Conservation (phyloP, 2,888 invertebrate species). For the Melanchra persicariae region DNA sequence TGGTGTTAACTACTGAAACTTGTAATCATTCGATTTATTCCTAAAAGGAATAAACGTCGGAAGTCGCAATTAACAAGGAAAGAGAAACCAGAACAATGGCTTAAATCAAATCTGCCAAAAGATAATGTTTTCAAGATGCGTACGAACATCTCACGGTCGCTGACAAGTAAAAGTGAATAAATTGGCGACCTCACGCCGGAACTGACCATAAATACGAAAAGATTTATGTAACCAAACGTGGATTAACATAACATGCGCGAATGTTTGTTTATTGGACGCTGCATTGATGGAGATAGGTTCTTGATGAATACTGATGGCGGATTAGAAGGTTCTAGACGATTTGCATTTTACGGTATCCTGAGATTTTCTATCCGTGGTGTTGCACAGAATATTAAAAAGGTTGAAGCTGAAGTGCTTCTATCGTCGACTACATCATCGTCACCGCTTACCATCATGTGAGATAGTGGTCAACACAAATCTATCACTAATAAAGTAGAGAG, state of each 20-base stretch:
- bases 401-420: too few species aligned
- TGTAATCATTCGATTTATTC: not conserved
- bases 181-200: constrained; percentile 48
- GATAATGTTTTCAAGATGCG: constrained; percentile 57
- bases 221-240: constrained; percentile 48
- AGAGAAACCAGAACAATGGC: constrained; percentile 34
- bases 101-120: constrained; percentile 46
- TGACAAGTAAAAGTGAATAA: constrained; percentile 61
- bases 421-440: too few species aligned
- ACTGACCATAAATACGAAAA: constrained; percentile 41
- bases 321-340: not conserved
- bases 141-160: constrained; percentile 48
- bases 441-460: too few species aligned
- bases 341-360: not conserved
- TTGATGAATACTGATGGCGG: constrained; percentile 6
- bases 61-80: constrained; percentile 43
- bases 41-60: not conserved
- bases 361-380: not conserved
- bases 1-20: not conserved
- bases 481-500: too few species aligned
- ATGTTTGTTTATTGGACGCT: constrained; percentile 32
- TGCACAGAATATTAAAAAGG: not conserved
- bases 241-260: constrained; percentile 40
- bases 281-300: not conserved
- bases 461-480: too few species aligned